Evolutionary conservation across 2,888 invertebrate genomes (phyloP).

Genomic region (Drosophila aldrichi): DNA sequence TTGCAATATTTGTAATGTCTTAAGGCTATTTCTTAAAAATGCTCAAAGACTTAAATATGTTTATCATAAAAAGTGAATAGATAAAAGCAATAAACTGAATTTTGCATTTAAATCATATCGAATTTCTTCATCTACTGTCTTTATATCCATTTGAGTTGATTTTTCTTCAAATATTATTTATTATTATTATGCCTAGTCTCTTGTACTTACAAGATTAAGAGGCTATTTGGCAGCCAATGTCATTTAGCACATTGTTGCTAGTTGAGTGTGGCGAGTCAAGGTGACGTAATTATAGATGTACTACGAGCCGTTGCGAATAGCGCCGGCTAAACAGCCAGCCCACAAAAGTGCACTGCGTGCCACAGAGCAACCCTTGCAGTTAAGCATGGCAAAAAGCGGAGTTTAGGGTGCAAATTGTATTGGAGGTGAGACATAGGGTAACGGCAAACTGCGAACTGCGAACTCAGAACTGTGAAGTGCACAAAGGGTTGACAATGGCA

Average conservation of each 20-base stretch:
- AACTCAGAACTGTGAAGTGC: slow-evolving; percentile 28
- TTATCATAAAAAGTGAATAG: too few relatives aligned
- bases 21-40: too few relatives aligned
- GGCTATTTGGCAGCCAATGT: slow-evolving; percentile 8
- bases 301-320: slow-evolving; percentile 37
- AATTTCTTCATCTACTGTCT: too few relatives aligned
- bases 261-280: slow-evolving; percentile 42
- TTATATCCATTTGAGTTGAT: too few relatives aligned
- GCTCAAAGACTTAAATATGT: too few relatives aligned
- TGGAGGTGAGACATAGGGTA: neutral
- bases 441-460: slow-evolving; percentile 6
- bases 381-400: slow-evolving; percentile 16
- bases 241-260: slow-evolving; percentile 5
- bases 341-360: slow-evolving; percentile 70
- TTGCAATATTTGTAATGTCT: too few relatives aligned
- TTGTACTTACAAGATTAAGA: neutral
- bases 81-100: too few relatives aligned
- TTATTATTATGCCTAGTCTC: neutral
- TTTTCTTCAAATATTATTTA: too few relatives aligned
- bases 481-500: slow-evolving; percentile 51
- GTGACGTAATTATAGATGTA: slow-evolving; percentile 81
- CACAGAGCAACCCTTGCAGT: slow-evolving; percentile 56
- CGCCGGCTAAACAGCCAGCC: slow-evolving; percentile 42
- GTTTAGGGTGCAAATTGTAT: slow-evolving; percentile 36
- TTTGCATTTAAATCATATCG: too few relatives aligned